Percentiles rank a stretch among this genome's conserved stretches.
These are phyloP conservation scores for Eulemur coronatus DNA, from an alignment of 2,797 vertebrate species.

Conservation along the genomic window DNA sequence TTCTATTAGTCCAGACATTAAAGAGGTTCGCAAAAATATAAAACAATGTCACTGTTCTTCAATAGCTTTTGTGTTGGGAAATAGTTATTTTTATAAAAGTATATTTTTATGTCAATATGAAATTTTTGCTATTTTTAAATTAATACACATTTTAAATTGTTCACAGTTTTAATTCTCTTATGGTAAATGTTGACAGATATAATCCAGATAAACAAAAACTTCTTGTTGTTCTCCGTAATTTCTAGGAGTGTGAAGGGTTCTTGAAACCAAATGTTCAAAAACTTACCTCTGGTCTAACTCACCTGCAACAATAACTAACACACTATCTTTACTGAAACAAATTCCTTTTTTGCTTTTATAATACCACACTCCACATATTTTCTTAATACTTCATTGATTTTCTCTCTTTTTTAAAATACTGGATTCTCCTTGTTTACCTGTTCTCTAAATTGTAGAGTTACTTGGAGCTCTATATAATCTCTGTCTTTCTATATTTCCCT, in stretches of 20 bases:
- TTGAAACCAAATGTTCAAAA: background rate
- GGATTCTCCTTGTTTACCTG: background rate
- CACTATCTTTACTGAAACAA: background rate
- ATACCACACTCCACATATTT: background rate
- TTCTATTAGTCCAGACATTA: background rate
- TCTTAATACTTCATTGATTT: background rate
- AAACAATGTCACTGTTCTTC: background rate
- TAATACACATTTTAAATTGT: background rate
- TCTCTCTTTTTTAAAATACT: background rate
- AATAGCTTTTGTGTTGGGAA: background rate
- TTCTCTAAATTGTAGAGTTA: background rate
- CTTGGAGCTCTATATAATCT: background rate
- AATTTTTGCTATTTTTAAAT: conserved; percentile 10
- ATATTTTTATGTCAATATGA: background rate
- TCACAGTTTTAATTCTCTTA: background rate
- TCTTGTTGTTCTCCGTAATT: background rate
- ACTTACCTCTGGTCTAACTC: background rate
- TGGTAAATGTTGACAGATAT: background rate
- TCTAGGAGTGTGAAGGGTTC: background rate
- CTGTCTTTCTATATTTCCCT: background rate
- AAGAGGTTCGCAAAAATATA: conserved; percentile 12
- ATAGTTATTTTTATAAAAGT: background rate
- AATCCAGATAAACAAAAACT: background rate
- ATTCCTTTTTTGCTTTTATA: background rate
- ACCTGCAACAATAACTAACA: too few species aligned